phyloP scores from a whole-genome alignment of 2,888 invertebrate species.

The Oscheius onirici region DNA sequence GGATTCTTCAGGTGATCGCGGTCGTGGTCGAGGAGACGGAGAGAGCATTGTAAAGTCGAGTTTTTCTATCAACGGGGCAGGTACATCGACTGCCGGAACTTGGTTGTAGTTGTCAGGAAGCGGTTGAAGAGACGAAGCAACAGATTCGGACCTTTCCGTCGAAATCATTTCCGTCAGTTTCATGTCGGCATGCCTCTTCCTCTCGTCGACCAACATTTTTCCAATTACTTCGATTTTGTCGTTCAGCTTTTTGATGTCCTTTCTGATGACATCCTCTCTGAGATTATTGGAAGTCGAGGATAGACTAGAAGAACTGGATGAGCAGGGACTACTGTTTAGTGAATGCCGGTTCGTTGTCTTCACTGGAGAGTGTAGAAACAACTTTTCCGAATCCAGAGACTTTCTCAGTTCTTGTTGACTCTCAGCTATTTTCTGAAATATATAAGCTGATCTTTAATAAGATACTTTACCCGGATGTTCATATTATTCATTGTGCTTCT shows the following conservation, averaged over 20 bases:
- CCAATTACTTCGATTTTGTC: conserved; percentile 21
- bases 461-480: conserved; percentile 17
- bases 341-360: not conserved
- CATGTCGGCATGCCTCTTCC: not conserved
- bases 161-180: not conserved
- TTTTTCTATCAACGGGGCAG: conserved; percentile 4
- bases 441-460: no score
- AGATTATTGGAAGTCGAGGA: not conserved
- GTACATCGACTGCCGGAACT: not conserved
- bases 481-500: conserved; percentile 1
- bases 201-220: not conserved
- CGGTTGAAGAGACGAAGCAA: not conserved
- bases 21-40: not conserved
- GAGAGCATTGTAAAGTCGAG: conserved; percentile 11
- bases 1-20: not conserved
- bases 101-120: conserved; percentile 19
- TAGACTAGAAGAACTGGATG: conserved; percentile 7
- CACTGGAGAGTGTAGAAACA: not conserved
- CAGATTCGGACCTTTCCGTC: not conserved
- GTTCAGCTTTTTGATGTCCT: conserved; percentile 13
- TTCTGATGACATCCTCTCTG: conserved; percentile 16
- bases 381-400: not conserved
- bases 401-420: not conserved
- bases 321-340: not conserved
- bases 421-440: conserved; percentile 16